Percentiles rank a stretch among this genome's conserved stretches.
These are phyloP conservation scores for Xiphophorus maculatus DNA, from an alignment of 2,113 vertebrate genomes.

Conservation along the genomic window DNA sequence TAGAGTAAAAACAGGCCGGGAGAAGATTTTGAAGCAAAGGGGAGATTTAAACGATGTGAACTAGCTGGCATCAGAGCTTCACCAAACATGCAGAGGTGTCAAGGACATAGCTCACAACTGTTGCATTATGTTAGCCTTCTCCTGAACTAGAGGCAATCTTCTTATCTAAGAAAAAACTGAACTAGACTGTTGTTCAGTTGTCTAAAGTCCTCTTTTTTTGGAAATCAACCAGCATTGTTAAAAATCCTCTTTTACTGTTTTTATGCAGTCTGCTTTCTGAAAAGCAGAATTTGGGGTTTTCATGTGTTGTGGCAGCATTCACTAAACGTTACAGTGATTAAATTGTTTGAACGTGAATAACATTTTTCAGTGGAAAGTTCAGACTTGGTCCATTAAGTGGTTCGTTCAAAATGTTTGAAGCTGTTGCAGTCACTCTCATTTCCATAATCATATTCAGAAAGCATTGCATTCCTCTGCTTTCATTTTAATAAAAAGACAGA, in stretches of 20 bases:
- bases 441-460: slow-evolving; percentile 61
- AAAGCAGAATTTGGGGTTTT: background rate
- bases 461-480: slow-evolving; percentile 68
- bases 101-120: background rate
- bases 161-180: background rate
- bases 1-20: background rate
- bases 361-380: background rate
- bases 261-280: background rate
- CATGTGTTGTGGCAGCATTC: too few species aligned
- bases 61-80: background rate
- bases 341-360: background rate
- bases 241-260: background rate
- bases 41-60: background rate
- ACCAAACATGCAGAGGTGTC: too few species aligned
- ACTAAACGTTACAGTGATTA: background rate
- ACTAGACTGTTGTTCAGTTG: background rate
- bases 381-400: background rate
- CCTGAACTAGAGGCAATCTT: background rate
- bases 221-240: background rate
- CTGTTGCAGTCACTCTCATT: slow-evolving; percentile 27
- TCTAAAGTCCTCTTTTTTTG: background rate
- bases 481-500: slow-evolving; percentile 81
- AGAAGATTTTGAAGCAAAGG: background rate
- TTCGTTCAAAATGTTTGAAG: slow-evolving; percentile 27
- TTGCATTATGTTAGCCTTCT: background rate